Evolutionary conservation across 2,113 vertebrate genomes (phyloP).

Genomic region (Gyps fulvus): DNA sequence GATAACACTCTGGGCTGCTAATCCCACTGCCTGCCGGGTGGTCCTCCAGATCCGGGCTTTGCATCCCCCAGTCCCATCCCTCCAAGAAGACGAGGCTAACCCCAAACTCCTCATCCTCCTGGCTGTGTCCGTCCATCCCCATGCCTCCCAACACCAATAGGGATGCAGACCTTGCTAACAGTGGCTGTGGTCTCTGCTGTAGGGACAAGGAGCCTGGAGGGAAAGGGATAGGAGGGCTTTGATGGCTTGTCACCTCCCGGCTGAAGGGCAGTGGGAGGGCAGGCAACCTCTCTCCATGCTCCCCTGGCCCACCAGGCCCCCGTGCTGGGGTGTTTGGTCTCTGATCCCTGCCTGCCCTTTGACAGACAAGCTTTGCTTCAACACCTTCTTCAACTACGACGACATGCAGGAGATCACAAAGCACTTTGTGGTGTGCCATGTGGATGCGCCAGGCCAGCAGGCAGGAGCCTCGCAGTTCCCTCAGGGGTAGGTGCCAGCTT

Average conservation of each 20-base stretch:
- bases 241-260: background rate
- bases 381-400: slow-evolving; percentile 92
- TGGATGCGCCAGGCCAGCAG: slow-evolving; percentile 92
- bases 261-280: background rate
- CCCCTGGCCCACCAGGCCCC: background rate
- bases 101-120: background rate
- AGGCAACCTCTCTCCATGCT: background rate
- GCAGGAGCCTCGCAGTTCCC: slow-evolving; percentile 90
- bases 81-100: background rate
- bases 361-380: slow-evolving; percentile 98
- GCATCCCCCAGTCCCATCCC: background rate
- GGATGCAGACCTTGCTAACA: background rate
- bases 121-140: background rate
- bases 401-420: slow-evolving; percentile 99
- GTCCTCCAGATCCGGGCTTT: background rate
- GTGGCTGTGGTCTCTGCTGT: background rate
- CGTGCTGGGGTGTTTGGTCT: fast-evolving
- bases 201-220: background rate
- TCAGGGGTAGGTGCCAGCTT: slow-evolving; percentile 82
- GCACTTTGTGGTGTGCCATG: slow-evolving; percentile 96
- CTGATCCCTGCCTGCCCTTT: slow-evolving; percentile 5
- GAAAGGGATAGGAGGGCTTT: background rate
- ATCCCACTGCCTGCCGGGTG: background rate
- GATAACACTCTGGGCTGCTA: background rate
- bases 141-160: background rate